These are phyloP conservation scores for Andrena dorsata DNA, from an alignment of 2,888 invertebrate species.

Conservation along the genomic window DNA sequence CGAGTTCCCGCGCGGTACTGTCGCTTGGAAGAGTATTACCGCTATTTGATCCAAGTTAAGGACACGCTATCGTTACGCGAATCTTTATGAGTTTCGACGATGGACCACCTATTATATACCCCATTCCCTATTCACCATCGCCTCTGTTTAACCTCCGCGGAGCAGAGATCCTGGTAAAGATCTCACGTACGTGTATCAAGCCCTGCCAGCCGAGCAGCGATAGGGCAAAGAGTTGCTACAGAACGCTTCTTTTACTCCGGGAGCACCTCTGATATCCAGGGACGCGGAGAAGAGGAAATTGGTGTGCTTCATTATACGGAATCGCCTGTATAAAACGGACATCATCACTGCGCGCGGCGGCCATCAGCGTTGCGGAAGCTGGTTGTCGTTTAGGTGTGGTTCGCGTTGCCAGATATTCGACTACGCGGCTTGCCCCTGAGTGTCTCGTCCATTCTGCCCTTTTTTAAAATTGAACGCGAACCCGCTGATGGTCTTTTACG, in stretches of 20 bases:
- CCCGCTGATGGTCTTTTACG: slow-evolving; percentile 22
- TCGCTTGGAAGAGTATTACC: slow-evolving; percentile 27
- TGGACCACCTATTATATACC: slow-evolving; percentile 40
- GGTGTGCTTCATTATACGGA: slow-evolving; percentile 59
- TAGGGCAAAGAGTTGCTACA: slow-evolving; percentile 22
- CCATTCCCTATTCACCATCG: slow-evolving; percentile 48
- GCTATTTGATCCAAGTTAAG: slow-evolving; percentile 32
- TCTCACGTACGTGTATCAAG: slow-evolving; percentile 19
- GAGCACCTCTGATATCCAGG: slow-evolving; percentile 8
- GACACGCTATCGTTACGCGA: slow-evolving; percentile 39
- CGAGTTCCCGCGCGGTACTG: background rate
- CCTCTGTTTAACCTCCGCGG: slow-evolving; percentile 5
- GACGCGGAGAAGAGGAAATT: slow-evolving; percentile 46
- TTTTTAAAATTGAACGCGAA: slow-evolving; percentile 69
- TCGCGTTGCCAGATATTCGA: slow-evolving; percentile 49
- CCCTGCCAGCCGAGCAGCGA: slow-evolving; percentile 5
- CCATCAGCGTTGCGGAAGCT: slow-evolving; percentile 46
- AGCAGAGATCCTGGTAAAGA: slow-evolving; percentile 6
- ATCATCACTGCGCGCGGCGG: slow-evolving; percentile 52
- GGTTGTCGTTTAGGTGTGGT: slow-evolving; percentile 30
- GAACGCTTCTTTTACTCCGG: slow-evolving; percentile 3
- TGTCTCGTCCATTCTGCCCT: slow-evolving; percentile 23
- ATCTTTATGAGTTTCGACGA: slow-evolving; percentile 54
- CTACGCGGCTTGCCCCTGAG: slow-evolving; percentile 18
- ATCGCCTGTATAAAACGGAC: slow-evolving; percentile 71